These are phyloP conservation scores for Bursaphelenchus mucronatus DNA, from an alignment of 1,140 invertebrate species.

Conservation along the genomic window DNA sequence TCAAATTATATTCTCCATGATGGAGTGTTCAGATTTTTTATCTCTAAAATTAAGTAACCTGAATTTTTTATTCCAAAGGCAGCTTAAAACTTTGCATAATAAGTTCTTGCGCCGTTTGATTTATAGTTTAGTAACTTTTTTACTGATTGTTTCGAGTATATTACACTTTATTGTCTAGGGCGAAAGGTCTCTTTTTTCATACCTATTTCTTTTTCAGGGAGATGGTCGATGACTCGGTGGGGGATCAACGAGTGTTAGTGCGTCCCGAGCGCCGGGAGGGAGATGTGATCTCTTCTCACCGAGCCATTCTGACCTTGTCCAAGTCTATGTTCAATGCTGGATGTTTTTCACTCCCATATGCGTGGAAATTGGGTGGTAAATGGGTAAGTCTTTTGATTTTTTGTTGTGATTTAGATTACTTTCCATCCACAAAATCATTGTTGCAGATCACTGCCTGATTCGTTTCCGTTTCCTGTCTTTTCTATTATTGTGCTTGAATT, in stretches of 20 bases:
- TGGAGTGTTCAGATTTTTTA: too few species aligned
- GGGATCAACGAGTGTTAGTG: conserved; percentile 46
- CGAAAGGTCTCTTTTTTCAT: too few species aligned
- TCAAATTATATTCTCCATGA: too few species aligned
- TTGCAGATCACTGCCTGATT: background rate
- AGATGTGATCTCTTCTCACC: conserved; percentile 58
- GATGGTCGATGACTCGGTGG: conserved; percentile 25
- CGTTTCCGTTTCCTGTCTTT: background rate
- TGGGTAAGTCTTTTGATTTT: conserved; percentile 44
- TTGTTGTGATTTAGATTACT: conserved; percentile 16
- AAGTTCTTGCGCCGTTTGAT: too few species aligned
- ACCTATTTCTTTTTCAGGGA: background rate
- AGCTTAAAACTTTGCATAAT: too few species aligned
- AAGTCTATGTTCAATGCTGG: conserved; percentile 61
- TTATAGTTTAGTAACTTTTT: too few species aligned
- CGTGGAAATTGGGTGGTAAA: conserved; percentile 59
- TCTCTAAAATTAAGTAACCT: too few species aligned
- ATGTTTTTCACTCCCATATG: conserved; percentile 59
- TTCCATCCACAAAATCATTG: background rate
- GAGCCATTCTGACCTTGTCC: conserved; percentile 57
- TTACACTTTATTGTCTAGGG: too few species aligned
- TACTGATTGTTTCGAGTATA: too few species aligned
- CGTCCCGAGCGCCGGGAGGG: conserved; percentile 37
- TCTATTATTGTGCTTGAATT: background rate
- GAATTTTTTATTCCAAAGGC: too few species aligned